Evolutionary conservation across 2,888 invertebrate genomes (phyloP).

Genomic region (Drosophila fungiperda): DNA sequence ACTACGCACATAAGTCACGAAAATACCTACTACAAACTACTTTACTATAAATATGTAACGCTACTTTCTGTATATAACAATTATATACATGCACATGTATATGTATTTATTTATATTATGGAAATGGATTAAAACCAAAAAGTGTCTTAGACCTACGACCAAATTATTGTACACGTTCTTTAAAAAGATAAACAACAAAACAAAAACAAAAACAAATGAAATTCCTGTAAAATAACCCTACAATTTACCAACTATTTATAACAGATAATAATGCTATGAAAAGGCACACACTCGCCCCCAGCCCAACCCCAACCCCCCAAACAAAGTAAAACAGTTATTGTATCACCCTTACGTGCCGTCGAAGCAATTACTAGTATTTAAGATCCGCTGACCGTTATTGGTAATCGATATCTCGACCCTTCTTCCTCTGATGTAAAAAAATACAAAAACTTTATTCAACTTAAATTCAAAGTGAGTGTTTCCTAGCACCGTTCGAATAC

Average conservation of each 20-base stretch:
- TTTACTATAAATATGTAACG: constrained; percentile 50
- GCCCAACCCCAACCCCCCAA: no score
- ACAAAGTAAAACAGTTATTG: constrained; percentile 20
- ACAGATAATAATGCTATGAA: constrained; percentile 36
- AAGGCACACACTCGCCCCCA: neutral
- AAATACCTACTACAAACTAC: constrained; percentile 52
- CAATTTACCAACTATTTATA: constrained; percentile 56
- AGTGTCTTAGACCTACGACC: constrained; percentile 79
- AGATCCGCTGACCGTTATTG: constrained; percentile 57
- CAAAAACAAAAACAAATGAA: constrained; percentile 32
- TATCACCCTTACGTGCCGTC: constrained; percentile 68
- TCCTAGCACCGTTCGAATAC: constrained; percentile 62
- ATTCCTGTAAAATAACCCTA: constrained; percentile 61
- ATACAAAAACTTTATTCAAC: constrained; percentile 11
- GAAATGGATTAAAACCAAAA: constrained; percentile 72
- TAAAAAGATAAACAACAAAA: constrained; percentile 29
- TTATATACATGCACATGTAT: constrained; percentile 51
- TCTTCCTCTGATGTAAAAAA: constrained; percentile 30
- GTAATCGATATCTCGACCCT: constrained; percentile 41
- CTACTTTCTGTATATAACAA: constrained; percentile 70
- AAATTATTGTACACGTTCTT: constrained; percentile 67
- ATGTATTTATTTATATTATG: constrained; percentile 54
- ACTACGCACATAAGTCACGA: constrained; percentile 77
- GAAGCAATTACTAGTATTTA: constrained; percentile 83
- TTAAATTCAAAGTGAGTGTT: constrained; percentile 49